A percentile compares a stretch with the other conserved stretches of the same genome.
Conservation (phyloP, 64 coral and sea anemone genomes). For the Montipora foliosa region DNA sequence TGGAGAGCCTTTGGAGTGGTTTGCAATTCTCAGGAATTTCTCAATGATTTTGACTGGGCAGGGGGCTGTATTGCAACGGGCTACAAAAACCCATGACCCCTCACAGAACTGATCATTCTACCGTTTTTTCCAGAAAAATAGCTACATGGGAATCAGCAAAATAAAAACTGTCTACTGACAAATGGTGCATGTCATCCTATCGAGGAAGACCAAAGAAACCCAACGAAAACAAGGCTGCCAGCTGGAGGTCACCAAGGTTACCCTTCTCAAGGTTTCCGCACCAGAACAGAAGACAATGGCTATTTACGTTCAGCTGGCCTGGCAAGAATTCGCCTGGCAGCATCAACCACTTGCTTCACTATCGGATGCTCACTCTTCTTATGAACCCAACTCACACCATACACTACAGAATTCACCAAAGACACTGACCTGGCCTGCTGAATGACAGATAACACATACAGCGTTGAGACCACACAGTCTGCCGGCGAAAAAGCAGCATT, state of each 20-base stretch:
- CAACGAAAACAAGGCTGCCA: constrained; percentile 36
- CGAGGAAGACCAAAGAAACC: neutral
- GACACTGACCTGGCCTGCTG: constrained; percentile 47
- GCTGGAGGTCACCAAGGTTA: constrained; percentile 15
- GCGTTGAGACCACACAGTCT: constrained; percentile 20
- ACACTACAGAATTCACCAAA: constrained; percentile 35
- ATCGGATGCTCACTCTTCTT: constrained; percentile 22
- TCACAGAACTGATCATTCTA: constrained; percentile 70
- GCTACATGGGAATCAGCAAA: too few relatives aligned
- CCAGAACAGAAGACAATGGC: constrained; percentile 9
- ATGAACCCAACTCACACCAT: constrained; percentile 9
- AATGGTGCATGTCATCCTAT: neutral
- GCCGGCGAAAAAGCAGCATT: constrained; percentile 16
- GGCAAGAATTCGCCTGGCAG: constrained; percentile 57
- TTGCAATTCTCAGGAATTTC: neutral
- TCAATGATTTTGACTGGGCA: constrained; percentile 3
- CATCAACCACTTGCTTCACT: constrained; percentile 32
- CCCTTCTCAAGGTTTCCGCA: constrained; percentile 16
- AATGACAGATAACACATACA: neutral
- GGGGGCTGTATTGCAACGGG: neutral
- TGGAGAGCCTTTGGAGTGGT: neutral
- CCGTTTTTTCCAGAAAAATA: constrained; percentile 58
- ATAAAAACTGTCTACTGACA: too few relatives aligned
- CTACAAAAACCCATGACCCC: constrained; percentile 64
- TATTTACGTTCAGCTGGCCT: constrained; percentile 36